phyloP scores from a whole-genome alignment of 2,888 invertebrate species.

The Metalampra italica region DNA sequence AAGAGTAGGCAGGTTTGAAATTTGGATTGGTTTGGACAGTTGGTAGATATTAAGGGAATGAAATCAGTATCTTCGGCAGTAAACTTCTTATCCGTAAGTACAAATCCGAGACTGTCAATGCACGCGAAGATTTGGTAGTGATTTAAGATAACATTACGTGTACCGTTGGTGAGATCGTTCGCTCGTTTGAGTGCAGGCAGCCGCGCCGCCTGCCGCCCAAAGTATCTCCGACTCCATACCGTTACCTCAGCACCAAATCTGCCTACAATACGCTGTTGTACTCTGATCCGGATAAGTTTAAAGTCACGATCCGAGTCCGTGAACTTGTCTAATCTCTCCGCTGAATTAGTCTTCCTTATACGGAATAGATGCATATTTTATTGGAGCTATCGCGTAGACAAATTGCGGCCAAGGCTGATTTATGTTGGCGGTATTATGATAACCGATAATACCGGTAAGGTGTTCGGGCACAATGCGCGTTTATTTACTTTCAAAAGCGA shows the following conservation, averaged over 20 bases:
- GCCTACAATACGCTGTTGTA: conserved; percentile 65
- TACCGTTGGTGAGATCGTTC: conserved; percentile 65
- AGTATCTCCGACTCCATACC: conserved; percentile 39
- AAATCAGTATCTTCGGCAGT: background rate
- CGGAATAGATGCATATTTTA: conserved; percentile 54
- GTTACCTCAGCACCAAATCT: conserved; percentile 73
- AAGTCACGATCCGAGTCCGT: conserved; percentile 66
- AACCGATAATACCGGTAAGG: conserved; percentile 7
- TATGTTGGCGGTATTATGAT: conserved; percentile 24
- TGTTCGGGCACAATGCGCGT: conserved; percentile 1
- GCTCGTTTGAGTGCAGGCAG: conserved; percentile 25
- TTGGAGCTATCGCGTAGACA: conserved; percentile 31
- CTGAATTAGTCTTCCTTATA: conserved; percentile 66
- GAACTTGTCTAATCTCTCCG: conserved; percentile 49
- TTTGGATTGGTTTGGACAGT: background rate
- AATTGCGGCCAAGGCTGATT: conserved; percentile 41
- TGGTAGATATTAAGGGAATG: background rate
- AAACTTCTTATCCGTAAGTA: background rate
- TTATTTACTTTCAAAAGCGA: conserved; percentile 1
- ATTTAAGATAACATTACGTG: conserved; percentile 59
- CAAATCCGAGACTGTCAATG: conserved; percentile 12
- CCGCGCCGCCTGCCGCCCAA: conserved; percentile 32
- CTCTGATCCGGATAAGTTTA: conserved; percentile 69
- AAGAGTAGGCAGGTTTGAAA: too few relatives aligned
- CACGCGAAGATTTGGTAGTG: conserved; percentile 49